Base-by-base conservation (phyloP, 2,797 vertebrate species). In the Sphenodon punctatus region DNA sequence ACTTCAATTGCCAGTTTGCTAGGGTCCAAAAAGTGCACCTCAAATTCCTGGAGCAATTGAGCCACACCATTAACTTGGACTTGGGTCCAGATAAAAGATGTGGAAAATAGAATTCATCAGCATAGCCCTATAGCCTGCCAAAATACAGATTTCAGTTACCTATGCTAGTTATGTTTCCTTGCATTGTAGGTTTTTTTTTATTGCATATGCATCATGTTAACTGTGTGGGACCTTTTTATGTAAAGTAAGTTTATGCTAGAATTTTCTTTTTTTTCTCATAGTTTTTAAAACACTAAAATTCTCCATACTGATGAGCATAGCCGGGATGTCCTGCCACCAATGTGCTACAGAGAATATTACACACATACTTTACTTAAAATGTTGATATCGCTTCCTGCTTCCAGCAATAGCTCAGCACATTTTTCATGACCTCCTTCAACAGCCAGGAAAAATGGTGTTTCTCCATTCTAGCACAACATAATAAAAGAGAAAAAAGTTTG, bases 371-470 rank as follows among this genome's bases (percentile, higher is more conserved):
- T 90, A 86, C 96, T 97, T 74, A 93, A 81, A 85, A 97, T 87
- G 90, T 97, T 96, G 78, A 97, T 96, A 78, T 99, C 95, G 91
- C 97, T 97, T 71, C 94, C 95, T 8, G 95, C 96, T 80, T 97
- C 93, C 90, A 98, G 91, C 72, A 99, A 91, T 22, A 95, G 89
- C 82, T 95, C 86, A 27, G 96, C 95, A 92, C 97, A 98, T 80
- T 96, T 95, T 85, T 97, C 95, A 72, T 97, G 91, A 61, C 95
- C 91, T 22, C 94, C 95, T 75, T 96, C 93, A 60, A 93, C 86
- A 80, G 95, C 86, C 81, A 95, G 66, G 45, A 93, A 94, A 93
- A 96, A 95, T 5, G 94, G 91, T 23, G 93, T 95, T 90, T 96
- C 93, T 70, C 94, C 92, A 0, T 85, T 87, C 95, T 95, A 72